Evolutionary conservation across 2,113 vertebrate species (phyloP).

Genomic region (Oophaga pumilio): DNA sequence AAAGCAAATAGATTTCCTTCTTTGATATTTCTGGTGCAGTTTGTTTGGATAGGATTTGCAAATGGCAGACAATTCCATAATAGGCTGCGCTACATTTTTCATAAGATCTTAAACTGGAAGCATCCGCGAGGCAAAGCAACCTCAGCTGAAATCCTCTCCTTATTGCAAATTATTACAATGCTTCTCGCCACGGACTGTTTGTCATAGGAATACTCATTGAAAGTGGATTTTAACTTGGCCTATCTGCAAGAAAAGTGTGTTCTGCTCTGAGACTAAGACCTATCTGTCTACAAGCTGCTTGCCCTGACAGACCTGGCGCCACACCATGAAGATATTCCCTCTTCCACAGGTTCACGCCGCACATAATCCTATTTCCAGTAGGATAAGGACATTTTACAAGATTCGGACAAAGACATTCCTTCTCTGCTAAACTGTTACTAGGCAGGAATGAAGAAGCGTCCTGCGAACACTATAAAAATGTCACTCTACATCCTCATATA

Average conservation of each 20-base stretch:
- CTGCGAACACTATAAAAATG: background rate
- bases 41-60: slow-evolving; percentile 4
- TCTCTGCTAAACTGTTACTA: background rate
- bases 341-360: background rate
- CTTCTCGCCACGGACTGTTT: background rate
- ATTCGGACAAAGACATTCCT: background rate
- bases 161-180: slow-evolving; percentile 3
- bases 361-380: background rate
- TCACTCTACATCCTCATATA: background rate
- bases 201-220: background rate
- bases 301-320: background rate
- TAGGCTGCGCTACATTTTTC: background rate
- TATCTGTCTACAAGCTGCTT: background rate
- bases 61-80: slow-evolving; percentile 18
- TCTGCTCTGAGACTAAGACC: background rate
- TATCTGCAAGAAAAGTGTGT: background rate
- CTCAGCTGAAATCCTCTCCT: background rate
- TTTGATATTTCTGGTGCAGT: background rate
- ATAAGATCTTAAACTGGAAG: background rate
- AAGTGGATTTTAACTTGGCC: background rate
- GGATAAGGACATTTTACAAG: background rate
- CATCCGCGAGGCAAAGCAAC: background rate
- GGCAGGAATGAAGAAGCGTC: background rate
- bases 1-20: background rate
- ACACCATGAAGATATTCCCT: background rate